Evolutionary conservation across 1,140 invertebrate species (phyloP), one percentile per base, ranked within the genome.

Genomic region (Lutraria rhynchaena): DNA sequence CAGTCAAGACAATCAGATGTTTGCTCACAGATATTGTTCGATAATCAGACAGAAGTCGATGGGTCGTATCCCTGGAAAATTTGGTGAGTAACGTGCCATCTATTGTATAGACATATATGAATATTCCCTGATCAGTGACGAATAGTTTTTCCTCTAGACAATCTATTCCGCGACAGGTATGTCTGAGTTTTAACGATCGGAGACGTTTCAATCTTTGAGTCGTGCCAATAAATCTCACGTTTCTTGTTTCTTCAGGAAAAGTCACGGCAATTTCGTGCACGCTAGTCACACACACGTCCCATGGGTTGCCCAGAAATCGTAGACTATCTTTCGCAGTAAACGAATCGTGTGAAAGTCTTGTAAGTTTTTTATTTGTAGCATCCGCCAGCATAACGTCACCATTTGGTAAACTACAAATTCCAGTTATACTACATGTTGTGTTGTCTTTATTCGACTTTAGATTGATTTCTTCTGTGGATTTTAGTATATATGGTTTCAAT

Each of bases 121-220:
- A 63, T 41, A 63, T 33, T 11, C 60, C 60, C 35, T 63, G 60
- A 41, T 63, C 60, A 19, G 60, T 41, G 17, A 63, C 60, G 17
- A 35, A n/a, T 3, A 63, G 33, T 24, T 37, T 35, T 37, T 63
- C 24, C 41, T 33, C 60, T 15, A 35, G 2, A 63, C n/a, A 63
- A 35, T 29, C 60, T 19, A 63, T 11, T 15, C 33, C 60, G 41
- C 60, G 60, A 63, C 60, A 63, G 3, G 60, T 37, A n/a, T 63
- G 60, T 37, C 60, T 35, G 5, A 63, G 33, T 5, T 63, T 33
- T 35, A 63, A 11, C 17, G 60, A 15, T n/a, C 60, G 29, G 7
- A 17, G 5, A 3, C 5, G 15, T 24, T 63, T 63, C 31, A 63
- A 4, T 35, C 22, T 37, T 5, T n/a, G 35, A 15, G 33, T n/a